Evolutionary conservation across 2,113 vertebrate species (phyloP).

Genomic region (Anolis sagrei): DNA sequence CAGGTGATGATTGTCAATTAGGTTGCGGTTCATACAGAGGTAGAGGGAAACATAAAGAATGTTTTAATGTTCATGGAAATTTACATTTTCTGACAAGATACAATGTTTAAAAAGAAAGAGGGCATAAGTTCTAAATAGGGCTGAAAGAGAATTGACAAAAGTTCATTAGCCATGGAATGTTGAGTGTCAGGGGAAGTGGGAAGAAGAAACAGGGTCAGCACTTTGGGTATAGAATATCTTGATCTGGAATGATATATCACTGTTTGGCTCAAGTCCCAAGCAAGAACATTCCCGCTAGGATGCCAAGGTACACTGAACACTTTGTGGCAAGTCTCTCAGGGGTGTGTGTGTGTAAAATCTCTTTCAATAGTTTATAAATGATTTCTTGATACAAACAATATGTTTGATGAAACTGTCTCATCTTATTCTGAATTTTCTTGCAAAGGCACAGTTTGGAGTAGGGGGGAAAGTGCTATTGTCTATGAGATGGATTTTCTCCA

Average conservation of each 20-base stretch:
- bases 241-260: neutral
- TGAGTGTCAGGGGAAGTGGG: neutral
- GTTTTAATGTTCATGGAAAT: too few species aligned
- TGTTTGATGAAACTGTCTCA: neutral
- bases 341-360: neutral
- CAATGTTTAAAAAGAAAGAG: neutral
- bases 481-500: neutral
- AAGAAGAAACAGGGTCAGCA: neutral
- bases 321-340: neutral
- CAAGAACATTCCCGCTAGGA: neutral
- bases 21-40: neutral
- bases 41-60: neutral
- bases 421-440: conserved; percentile 17
- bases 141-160: neutral
- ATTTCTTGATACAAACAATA: neutral
- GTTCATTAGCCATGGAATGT: neutral
- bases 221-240: neutral
- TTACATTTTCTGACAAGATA: too few species aligned
- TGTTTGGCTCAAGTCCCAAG: neutral
- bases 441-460: neutral
- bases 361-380: neutral
- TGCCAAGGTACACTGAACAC: neutral
- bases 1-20: neutral
- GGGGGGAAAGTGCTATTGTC: neutral
- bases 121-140: neutral